Base-by-base conservation (phyloP, 1,140 invertebrate genomes). In the Lordiphosa collinella region DNA sequence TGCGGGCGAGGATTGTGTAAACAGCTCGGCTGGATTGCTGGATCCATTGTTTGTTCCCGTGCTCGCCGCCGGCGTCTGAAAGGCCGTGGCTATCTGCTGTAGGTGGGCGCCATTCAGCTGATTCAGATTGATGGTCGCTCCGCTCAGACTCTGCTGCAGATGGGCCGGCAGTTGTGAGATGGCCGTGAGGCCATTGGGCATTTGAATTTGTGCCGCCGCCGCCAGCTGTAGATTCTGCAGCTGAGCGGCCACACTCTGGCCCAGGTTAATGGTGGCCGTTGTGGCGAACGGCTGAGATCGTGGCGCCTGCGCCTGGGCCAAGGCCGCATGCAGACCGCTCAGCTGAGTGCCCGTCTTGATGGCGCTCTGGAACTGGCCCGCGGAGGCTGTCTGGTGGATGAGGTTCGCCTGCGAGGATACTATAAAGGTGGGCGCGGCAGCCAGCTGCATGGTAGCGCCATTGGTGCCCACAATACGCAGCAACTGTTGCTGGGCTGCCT, bases 391-490 rank as follows among this genome's bases (percentile, higher is more conserved):
- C 67, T 89, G 88, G 37, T 89, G 88, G 34, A 89, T 89, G 25
- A 89, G 76, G 53, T 89, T 89, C 12, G 88, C 88, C 68, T 89
- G 88, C 52, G 88, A 89, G 11, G 88, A 89, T 18, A 89, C 88
- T 38, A 89, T 88, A 48, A 89, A 89, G 32, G 89, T 82, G 56
- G 89, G 79, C 53, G 90, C 68, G 29, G 88, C 80, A 32, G 88
- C 86, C 55, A 89, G 61, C 59, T 89, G 89, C 86, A 89, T 89
- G 12, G 91, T 89, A 25, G 91, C 85, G 10, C 90, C 90, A 79
- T 91, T 91, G 16, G 88, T 65, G 43, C 90, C 90, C 38, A 91
- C 74, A 14, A 91, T 90, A 7, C 90, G 75, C 25, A 91, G 74
- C 67, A 91, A 84, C 10, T 91, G 91, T 49, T 91, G 90, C 50